Base-by-base conservation (phyloP, 1,140 invertebrate genomes). In the Acyrthosiphon pisum region DNA sequence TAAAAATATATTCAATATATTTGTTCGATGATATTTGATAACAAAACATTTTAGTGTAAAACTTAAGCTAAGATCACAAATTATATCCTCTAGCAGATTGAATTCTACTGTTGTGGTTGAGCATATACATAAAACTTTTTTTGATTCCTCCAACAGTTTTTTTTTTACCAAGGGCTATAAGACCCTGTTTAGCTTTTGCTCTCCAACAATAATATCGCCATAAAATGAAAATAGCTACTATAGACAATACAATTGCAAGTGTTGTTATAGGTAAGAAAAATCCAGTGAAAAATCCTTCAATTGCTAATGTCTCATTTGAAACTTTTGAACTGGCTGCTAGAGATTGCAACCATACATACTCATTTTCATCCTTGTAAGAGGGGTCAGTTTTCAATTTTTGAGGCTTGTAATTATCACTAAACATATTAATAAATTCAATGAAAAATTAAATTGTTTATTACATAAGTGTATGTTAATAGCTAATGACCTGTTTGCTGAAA, bases 121-220 rank as follows among this genome's bases (percentile, higher is more conserved):
- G 91, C 46, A 93, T 30, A 44, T 56, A 93, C 91, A 44, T 93
- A 86, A 93, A 93, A 93, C 91, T 93, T 37, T 53, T 86, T 84
- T 93, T 93, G 3, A 93, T 86, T 41, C 91, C 48, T n/a, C 91
- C 81, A 56, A 86, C 81, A 84, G 91, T 93, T 44, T 93, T 93
- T 41, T 93, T 93, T 86, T 93, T 93, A 37, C 91, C 48, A 44
- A 84, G 81, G 4, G 91, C n/a, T 53, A 93, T 93, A 3, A 93
- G 26, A 86, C 91, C 23, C 56, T 93, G 91, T 84, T 93, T 93
- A 30, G 91, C 91, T 84, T 84, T 93, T 30, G 48, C 18, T 93
- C 91, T 81, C 91, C 91, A 93, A 56, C 91, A 93, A 84, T 92
- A 92, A 92, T 84, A 93, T n/a, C 48, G 50, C 81, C 91, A 86